Conservation (phyloP, 1,140 invertebrate species). For the Dendroctonus ponderosae region DNA sequence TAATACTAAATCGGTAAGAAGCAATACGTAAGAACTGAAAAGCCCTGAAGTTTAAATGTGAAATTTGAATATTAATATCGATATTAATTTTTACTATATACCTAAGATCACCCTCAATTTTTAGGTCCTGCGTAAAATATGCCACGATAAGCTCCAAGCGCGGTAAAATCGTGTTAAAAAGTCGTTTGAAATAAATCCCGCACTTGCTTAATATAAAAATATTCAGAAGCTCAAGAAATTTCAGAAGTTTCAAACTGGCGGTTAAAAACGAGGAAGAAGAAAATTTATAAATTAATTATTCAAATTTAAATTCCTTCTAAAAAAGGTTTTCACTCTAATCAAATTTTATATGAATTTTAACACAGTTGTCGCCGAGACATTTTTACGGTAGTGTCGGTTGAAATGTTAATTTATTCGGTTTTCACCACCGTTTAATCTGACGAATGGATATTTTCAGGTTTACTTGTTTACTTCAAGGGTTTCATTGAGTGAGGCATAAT, state of each 20-base stretch:
- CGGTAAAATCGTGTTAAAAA: background rate
- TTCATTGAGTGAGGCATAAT: too few species aligned
- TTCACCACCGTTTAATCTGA: too few species aligned
- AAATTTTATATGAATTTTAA: slow-evolving; percentile 10
- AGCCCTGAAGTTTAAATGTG: too few species aligned
- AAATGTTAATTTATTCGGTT: background rate
- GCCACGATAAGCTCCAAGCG: background rate
- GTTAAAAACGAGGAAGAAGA: background rate
- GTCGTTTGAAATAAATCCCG: slow-evolving; percentile 2
- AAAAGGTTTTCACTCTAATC: slow-evolving; percentile 4
- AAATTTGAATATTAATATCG: too few species aligned
- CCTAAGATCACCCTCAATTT: background rate
- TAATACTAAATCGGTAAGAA: too few species aligned
- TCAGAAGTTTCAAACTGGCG: slow-evolving; percentile 1
- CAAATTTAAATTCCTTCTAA: background rate
- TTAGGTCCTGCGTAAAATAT: background rate
- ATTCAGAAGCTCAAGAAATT: slow-evolving; percentile 7
- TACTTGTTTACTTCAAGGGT: too few species aligned
- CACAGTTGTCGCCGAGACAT: slow-evolving; percentile 2
- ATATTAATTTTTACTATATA: too few species aligned
- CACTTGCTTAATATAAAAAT: background rate
- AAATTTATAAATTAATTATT: slow-evolving; percentile 6
- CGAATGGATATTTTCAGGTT: too few species aligned
- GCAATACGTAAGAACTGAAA: too few species aligned
- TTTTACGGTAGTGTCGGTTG: slow-evolving; percentile 2